These are phyloP conservation scores for Drosophila meridionalis DNA, from an alignment of 2,888 invertebrate species.

Conservation along the genomic window DNA sequence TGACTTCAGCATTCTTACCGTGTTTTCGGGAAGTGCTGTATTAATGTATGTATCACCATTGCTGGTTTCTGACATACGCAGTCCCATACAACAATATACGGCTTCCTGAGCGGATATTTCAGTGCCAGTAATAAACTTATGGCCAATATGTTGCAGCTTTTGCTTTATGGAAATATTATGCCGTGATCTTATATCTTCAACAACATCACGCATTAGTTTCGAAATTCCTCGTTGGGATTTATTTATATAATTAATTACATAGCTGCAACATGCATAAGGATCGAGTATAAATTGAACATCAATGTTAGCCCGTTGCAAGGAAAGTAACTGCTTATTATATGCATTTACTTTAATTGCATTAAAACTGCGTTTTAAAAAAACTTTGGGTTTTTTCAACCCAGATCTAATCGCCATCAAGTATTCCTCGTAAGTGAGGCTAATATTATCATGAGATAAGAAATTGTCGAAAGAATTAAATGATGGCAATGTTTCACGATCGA, in stretches of 20 bases:
- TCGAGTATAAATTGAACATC: not conserved
- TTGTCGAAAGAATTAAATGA: not conserved
- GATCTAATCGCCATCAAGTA: not conserved
- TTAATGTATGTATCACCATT: not conserved
- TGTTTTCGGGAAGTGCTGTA: conserved; percentile 2
- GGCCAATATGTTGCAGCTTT: not conserved
- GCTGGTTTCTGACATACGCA: not conserved
- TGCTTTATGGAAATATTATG: not conserved
- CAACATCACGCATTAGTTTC: not conserved
- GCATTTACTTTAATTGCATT: not conserved
- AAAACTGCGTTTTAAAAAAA: not conserved
- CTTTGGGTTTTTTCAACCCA: not conserved
- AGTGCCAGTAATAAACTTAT: no score
- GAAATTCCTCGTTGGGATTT: not conserved
- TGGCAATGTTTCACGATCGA: not conserved
- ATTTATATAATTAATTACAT: not conserved
- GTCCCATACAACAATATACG: not conserved
- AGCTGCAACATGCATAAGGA: not conserved
- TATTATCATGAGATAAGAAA: not conserved
- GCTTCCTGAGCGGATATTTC: no score
- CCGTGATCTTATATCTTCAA: not conserved
- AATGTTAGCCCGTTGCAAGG: not conserved
- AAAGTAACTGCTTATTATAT: not conserved
- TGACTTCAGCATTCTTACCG: not conserved
- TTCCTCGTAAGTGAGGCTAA: not conserved